phyloP scores from a whole-genome alignment of 2,797 vertebrate genomes.

The Phataginus tricuspis region DNA sequence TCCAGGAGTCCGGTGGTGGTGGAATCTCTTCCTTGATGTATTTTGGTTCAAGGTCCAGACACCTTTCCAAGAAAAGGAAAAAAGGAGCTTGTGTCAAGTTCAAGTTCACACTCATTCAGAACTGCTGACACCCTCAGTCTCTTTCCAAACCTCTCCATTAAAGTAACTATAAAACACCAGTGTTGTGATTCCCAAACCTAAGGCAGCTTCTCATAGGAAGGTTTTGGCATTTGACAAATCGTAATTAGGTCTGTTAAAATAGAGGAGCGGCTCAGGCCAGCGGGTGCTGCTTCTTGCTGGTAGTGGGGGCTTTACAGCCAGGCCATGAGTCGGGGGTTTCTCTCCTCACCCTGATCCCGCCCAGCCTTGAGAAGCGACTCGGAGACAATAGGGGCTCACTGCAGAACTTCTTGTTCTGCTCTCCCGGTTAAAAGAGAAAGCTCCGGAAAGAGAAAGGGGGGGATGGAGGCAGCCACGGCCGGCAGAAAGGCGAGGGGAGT shows the following conservation, averaged over 20 bases:
- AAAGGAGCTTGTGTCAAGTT: background rate
- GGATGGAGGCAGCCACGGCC: background rate
- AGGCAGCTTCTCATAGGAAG: background rate
- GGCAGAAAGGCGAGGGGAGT: background rate
- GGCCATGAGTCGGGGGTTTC: background rate
- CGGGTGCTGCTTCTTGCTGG: background rate
- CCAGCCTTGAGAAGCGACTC: background rate
- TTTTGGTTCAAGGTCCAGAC: background rate
- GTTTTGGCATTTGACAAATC: background rate
- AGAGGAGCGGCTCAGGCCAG: background rate
- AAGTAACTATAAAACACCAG: conserved; percentile 35
- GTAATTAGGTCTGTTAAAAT: background rate
- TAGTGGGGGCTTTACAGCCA: background rate
- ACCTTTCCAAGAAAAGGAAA: background rate
- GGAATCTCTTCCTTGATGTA: background rate
- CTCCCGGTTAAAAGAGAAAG: background rate
- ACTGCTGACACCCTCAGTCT: conserved; percentile 32
- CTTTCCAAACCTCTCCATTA: background rate
- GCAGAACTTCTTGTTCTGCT: background rate
- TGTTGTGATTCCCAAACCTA: background rate
- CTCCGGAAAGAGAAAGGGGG: background rate
- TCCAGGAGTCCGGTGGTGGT: background rate
- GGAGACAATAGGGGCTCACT: background rate
- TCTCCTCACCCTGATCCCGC: no score
- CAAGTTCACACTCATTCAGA: conserved; percentile 6